A percentile compares a stretch with the other conserved stretches of the same genome.
Evolutionary conservation across 2,888 invertebrate species (phyloP).

Genomic region (Meandrusa payeni): DNA sequence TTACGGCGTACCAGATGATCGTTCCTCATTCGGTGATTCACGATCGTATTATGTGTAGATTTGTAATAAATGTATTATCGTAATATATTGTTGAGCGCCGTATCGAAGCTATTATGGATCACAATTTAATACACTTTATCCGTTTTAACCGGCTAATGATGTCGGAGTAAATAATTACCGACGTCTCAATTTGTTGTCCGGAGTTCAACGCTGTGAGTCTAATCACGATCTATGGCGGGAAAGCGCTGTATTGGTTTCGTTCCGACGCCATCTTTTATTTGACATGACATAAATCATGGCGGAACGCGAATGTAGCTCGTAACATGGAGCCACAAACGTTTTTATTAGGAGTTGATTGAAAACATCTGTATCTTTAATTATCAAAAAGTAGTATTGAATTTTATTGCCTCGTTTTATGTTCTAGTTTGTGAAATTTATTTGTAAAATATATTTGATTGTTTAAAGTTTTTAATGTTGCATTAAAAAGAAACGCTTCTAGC

Average conservation of each 20-base stretch:
- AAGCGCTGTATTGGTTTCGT: constrained; percentile 27
- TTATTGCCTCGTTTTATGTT: not conserved
- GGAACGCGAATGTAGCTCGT: constrained; percentile 42
- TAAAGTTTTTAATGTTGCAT: not conserved
- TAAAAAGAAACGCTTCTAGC: no score
- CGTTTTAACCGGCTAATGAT: constrained; percentile 42
- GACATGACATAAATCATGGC: constrained; percentile 46
- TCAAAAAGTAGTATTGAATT: constrained; percentile 6
- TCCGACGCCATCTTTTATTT: constrained; percentile 16
- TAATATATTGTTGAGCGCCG: constrained; percentile 13
- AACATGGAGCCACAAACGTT: not conserved
- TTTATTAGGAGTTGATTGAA: constrained; percentile 2
- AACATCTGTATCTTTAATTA: constrained; percentile 7
- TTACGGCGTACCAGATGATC: constrained; percentile 14
- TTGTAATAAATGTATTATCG: constrained; percentile 14
- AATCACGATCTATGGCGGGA: constrained; percentile 46
- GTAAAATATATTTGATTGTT: not conserved
- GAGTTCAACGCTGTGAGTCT: constrained; percentile 47
- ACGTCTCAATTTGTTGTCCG: constrained; percentile 53
- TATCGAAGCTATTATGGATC: constrained; percentile 15
- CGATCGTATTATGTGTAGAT: constrained; percentile 5
- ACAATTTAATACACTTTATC: constrained; percentile 22
- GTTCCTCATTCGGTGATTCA: constrained; percentile 7
- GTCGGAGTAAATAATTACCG: constrained; percentile 52
- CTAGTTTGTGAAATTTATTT: not conserved